Evolutionary conservation across 2,113 vertebrate genomes (phyloP), one percentile per base, ranked within the genome.

Genomic region (Silurus glanis): DNA sequence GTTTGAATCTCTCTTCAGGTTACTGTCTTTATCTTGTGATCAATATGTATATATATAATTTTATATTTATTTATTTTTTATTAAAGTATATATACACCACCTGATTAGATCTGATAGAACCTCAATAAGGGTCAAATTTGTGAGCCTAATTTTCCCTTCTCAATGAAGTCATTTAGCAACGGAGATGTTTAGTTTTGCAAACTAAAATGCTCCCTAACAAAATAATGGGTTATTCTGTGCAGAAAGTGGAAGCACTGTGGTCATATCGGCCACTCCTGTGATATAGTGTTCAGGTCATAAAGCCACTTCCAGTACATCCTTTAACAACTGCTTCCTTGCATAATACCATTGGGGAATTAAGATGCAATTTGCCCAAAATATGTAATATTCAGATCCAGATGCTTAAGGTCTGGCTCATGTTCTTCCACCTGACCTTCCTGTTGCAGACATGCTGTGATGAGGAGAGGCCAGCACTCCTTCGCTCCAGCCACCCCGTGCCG

Each of bases 381-480:
- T 85, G 83, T 86, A 37, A 79, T 61, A 69, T 78, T 74, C 62
- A 72, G n/a, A 19, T 59, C 51, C 58, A 53, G 58, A 79, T 79
- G 74, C 75, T 56, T 62, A 47, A 80, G 84, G 84, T 69, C 49
- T 47, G 58, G 84, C 75, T 80, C 67, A 72, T 47, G 84, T 62
- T 69, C 51, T 21, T 58, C 13, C 12, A 58, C 19, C 82, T 58
- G 75, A 80, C 76, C 84, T 80, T 80, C 37, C 28, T 85, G 84
- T 80, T 69, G 47, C 76, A 80, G 76, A 83, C 82, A 83, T 83
- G 82, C 67, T 85, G 59, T n/a, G 62, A 21, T 86, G 49, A 84
- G 64, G 59, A 56, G 76, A 89, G 83, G 83, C 79, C 80, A 83
- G 79, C 53, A 23, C 61, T 80, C 61, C 69, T 69, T 59, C 80